phyloP scores from a whole-genome alignment of 37 sponge, comb jelly and placozoan genomes.

The Cliona cf. orientalis region DNA sequence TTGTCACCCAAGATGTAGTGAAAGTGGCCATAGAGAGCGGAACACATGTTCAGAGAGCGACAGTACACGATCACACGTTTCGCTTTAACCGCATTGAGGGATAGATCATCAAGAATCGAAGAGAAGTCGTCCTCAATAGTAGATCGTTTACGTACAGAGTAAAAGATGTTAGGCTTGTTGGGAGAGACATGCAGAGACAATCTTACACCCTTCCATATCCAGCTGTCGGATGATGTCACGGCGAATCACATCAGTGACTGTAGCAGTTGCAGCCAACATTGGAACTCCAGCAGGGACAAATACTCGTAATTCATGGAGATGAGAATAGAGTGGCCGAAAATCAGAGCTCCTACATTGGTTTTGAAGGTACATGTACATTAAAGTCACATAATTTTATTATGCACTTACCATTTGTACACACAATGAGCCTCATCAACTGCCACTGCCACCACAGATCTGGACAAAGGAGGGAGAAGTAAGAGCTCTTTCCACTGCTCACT shows the following conservation, averaged over 20 bases:
- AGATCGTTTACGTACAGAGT: constrained; percentile 6
- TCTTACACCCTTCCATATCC: constrained; percentile 20
- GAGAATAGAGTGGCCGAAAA: constrained; percentile 54
- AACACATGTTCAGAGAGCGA: constrained; percentile 52
- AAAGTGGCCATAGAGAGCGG: constrained; percentile 46
- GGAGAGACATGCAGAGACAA: constrained; percentile 22
- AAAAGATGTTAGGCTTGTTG: constrained; percentile 45
- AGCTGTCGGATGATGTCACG: constrained; percentile 10
- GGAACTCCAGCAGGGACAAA: constrained; percentile 36
- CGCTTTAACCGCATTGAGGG: neutral
- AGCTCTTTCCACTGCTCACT: constrained; percentile 17
- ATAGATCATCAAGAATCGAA: neutral
- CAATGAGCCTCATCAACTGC: constrained; percentile 25
- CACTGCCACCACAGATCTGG: constrained; percentile 9
- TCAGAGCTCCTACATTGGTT: constrained; percentile 63
- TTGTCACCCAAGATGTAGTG: constrained; percentile 2
- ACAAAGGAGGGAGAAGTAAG: no score
- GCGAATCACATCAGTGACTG: constrained; percentile 6
- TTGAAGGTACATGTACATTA: no score
- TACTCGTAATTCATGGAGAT: constrained; percentile 41
- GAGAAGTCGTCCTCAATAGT: constrained; percentile 15
- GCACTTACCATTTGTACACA: constrained; percentile 53
- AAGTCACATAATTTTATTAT: no score
- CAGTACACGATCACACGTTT: constrained; percentile 47
- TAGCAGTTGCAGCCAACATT: constrained; percentile 40